phyloP scores from a whole-genome alignment of 1,140 invertebrate genomes.

The Anagrus nilaparvatae region DNA sequence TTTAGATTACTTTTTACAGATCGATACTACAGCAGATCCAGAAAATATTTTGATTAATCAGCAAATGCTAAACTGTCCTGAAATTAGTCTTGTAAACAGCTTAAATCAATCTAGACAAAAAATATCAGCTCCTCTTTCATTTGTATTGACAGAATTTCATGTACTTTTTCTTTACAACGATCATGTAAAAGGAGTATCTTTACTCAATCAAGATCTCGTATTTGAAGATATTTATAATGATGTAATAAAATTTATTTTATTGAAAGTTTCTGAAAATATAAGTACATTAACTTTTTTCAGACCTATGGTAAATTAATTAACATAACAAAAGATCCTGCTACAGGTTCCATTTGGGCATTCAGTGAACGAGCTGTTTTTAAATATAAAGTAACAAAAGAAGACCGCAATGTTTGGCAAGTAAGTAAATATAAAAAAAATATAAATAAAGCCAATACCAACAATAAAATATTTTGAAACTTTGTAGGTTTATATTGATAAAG shows the following conservation, averaged over 20 bases:
- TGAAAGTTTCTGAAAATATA: conserved; percentile 11
- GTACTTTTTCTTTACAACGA: conserved; percentile 74
- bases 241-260: conserved; percentile 30
- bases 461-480: conserved; percentile 8
- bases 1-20: conserved; percentile 45
- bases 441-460: not conserved
- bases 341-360: conserved; percentile 73
- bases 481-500: conserved; percentile 75
- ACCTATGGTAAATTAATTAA: conserved; percentile 70
- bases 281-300: conserved; percentile 39
- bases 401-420: conserved; percentile 76
- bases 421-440: conserved; percentile 11
- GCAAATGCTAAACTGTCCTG: conserved; percentile 51
- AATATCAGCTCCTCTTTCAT: conserved; percentile 52
- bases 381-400: conserved; percentile 77
- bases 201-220: conserved; percentile 77
- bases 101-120: conserved; percentile 21
- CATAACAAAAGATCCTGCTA: conserved; percentile 71
- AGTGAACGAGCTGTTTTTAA: conserved; percentile 76
- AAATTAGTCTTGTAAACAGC: conserved; percentile 31
- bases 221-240: conserved; percentile 76
- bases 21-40: conserved; percentile 44
- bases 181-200: conserved; percentile 72
- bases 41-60: conserved; percentile 51
- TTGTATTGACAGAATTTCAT: conserved; percentile 87